phyloP scores from a whole-genome alignment of 2,888 invertebrate genomes.

The Scaptomyza parva region DNA sequence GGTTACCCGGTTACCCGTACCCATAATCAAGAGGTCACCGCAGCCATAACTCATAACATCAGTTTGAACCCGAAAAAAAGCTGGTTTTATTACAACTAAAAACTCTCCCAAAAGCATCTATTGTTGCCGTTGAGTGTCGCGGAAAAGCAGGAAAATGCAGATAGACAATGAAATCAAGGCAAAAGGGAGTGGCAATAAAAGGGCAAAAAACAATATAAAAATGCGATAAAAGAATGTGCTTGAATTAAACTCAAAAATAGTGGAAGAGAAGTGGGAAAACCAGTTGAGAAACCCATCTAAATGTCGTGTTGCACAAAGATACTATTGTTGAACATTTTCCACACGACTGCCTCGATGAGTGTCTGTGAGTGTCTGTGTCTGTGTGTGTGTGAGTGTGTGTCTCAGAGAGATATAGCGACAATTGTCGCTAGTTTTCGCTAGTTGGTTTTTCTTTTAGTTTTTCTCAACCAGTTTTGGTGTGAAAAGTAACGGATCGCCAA shows the following conservation, averaged over 20 bases:
- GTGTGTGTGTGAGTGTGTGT: too few relatives aligned
- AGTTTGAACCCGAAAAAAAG: slow-evolving; percentile 38
- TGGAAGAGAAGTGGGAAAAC: slow-evolving; percentile 41
- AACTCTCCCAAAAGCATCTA: slow-evolving; percentile 54
- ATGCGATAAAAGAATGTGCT: slow-evolving; percentile 9
- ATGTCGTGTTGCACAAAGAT: slow-evolving; percentile 51
- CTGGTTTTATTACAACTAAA: slow-evolving; percentile 27
- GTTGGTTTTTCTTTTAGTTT: slow-evolving; percentile 29
- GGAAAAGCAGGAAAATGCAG: slow-evolving; percentile 56
- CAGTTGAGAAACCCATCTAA: slow-evolving; percentile 63
- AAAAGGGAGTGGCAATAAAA: slow-evolving; percentile 57
- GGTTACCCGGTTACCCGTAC: neutral
- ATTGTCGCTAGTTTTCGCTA: slow-evolving; percentile 70
- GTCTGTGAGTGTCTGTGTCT: neutral
- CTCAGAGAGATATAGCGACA: slow-evolving; percentile 31
- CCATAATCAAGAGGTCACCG: slow-evolving; percentile 61
- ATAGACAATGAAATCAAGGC: slow-evolving; percentile 53
- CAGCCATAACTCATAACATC: slow-evolving; percentile 61
- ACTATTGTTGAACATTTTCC: slow-evolving; percentile 68
- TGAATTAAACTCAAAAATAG: slow-evolving; percentile 36
- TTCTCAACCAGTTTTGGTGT: slow-evolving; percentile 64
- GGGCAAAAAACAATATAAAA: slow-evolving; percentile 33
- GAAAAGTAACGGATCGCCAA: slow-evolving; percentile 68
- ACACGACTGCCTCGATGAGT: slow-evolving; percentile 38
- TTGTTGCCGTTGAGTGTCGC: slow-evolving; percentile 41